A percentile compares a stretch with the other conserved stretches of the same genome.
phyloP scores from a whole-genome alignment of 2,113 vertebrate species.

The Mellivora capensis region DNA sequence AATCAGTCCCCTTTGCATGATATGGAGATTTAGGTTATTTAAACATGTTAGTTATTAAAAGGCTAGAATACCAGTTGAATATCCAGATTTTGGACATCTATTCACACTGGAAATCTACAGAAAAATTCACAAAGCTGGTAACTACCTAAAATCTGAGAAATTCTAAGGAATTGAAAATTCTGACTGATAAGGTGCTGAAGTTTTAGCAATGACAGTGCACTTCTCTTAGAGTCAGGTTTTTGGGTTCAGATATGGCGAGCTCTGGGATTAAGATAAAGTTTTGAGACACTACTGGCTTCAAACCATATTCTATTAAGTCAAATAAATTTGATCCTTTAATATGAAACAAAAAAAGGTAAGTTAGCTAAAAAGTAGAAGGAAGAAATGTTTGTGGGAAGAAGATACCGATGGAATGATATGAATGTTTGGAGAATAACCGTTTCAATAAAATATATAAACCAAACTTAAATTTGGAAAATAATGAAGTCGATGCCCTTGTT shows the following conservation, averaged over 20 bases:
- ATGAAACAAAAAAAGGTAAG: conserved; percentile 21
- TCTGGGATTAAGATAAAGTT: background rate
- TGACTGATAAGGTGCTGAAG: background rate
- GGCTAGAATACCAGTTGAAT: conserved; percentile 35
- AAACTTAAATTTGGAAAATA: conserved; percentile 77
- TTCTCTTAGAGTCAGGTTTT: conserved; percentile 13
- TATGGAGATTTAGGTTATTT: background rate
- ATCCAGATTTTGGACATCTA: conserved; percentile 25
- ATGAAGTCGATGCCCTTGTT: conserved; percentile 77
- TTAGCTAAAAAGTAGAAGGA: background rate
- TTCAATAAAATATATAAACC: conserved; percentile 65
- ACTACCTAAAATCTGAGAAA: conserved; percentile 14
- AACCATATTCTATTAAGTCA: background rate
- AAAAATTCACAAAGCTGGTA: background rate
- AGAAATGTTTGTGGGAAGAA: conserved; percentile 46
- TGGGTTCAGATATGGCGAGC: background rate
- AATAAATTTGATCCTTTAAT: conserved; percentile 29
- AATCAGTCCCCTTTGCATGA: background rate
- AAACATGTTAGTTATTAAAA: conserved; percentile 28
- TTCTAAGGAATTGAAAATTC: background rate
- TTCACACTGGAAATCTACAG: conserved; percentile 18
- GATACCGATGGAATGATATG: background rate
- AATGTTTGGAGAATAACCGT: conserved; percentile 69
- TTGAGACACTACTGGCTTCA: conserved; percentile 14
- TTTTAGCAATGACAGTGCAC: background rate